phyloP scores from a whole-genome alignment of 1,140 invertebrate species.

The Tetragnatha versicolor region DNA sequence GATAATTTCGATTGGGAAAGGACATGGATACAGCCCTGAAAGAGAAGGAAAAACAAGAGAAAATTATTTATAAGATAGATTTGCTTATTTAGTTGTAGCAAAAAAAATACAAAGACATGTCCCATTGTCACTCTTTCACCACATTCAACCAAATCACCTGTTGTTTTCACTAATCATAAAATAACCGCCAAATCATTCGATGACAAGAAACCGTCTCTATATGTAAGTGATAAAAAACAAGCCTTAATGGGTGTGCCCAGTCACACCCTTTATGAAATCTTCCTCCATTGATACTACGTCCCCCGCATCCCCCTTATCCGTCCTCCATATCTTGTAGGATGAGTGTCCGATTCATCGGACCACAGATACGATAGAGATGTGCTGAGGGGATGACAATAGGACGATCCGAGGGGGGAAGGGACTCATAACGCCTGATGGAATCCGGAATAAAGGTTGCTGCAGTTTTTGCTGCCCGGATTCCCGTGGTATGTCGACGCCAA shows the following conservation, averaged over 20 bases:
- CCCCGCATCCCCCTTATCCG: slow-evolving; percentile 1
- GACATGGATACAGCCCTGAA: no score
- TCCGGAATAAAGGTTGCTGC: slow-evolving; percentile 34
- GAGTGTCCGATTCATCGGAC: slow-evolving; percentile 37
- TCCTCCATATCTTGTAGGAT: slow-evolving; percentile 36
- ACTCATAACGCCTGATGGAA: slow-evolving; percentile 18
- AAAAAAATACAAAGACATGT: no score
- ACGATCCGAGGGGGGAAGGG: background rate
- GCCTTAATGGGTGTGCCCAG: slow-evolving; percentile 3
- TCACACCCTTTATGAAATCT: slow-evolving; percentile 26
- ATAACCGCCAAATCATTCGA: no score
- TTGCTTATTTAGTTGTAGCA: no score
- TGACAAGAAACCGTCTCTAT: no score
- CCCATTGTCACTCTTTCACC: no score
- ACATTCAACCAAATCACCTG: no score
- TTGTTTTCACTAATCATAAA: no score
- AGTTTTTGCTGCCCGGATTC: background rate
- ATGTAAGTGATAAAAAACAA: background rate
- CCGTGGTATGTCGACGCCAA: background rate
- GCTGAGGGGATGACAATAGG: slow-evolving; percentile 23
- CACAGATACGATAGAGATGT: slow-evolving; percentile 24
- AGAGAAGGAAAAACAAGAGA: no score
- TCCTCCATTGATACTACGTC: background rate
- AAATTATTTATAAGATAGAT: no score
- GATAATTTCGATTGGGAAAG: no score